Evolutionary conservation across 2,113 vertebrate species (phyloP), one percentile per base, ranked within the genome.

Genomic region (Erpornis zantholeuca): DNA sequence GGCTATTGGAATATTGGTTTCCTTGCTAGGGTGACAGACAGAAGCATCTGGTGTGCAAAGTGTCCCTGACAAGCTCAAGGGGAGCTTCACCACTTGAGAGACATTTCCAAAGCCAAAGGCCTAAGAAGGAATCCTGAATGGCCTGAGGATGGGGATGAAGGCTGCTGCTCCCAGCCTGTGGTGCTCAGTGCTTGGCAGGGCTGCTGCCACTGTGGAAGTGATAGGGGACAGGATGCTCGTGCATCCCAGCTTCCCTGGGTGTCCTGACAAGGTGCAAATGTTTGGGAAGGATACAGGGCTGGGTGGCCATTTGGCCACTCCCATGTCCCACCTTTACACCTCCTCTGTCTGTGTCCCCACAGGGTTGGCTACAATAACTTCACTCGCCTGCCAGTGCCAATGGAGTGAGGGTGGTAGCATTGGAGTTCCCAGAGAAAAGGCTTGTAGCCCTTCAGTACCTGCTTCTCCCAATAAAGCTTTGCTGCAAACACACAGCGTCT

Each of bases 301-400:
- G 38, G 31, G 6, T 0, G 0, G 27, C 12, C 54, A 12, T 3
- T 33, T 31, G 18, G 12, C 1, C 7, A 13, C 22, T n/a, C 18
- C 4, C 2, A 1, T 15, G 19, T 53, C 28, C 15, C 27, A 38
- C 5, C 6, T 28, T 53, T 20, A 12, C 8, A 19, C 19, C 33
- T 60, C 18, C 15, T 60, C 36, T 50, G 3, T 23, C 33, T 38
- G 7, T 44, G 27, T 53, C 12, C 15, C 28, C 24, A 18, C 38
- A 86, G 83, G 22, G 11, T 16, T 0, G 72, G 83, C 45, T 12
- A 31, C 45, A 52, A 86, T 1, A 1, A 0, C 3, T 86, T 86
- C 27, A 0, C 0, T 3, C 27, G 17, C 27, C 6, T 8, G 31
- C 0, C 20, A 29, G 0, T 2, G 2, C 5, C 4, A 4, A 4